phyloP scores from a whole-genome alignment of 2,797 vertebrate species.

The Lepus oiostolus region DNA sequence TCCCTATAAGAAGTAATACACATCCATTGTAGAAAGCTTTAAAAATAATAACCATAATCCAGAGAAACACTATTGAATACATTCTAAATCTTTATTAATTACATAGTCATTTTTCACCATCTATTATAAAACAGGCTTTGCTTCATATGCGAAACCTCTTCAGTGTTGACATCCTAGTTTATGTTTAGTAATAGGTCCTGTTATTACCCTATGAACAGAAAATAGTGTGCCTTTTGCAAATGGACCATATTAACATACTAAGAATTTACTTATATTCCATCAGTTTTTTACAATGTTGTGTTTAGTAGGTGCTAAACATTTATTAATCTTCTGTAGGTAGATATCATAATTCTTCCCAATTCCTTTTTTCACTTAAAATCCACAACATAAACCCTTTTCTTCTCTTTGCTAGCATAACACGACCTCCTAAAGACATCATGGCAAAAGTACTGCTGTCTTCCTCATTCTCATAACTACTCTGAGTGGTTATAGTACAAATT shows the following conservation, averaged over 20 bases:
- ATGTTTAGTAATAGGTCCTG: neutral
- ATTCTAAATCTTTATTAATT: constrained; percentile 41
- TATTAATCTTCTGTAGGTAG: constrained; percentile 2
- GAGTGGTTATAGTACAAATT: neutral
- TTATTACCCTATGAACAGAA: neutral
- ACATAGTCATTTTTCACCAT: neutral
- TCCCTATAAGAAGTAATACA: constrained; percentile 37
- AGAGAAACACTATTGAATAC: constrained; percentile 14
- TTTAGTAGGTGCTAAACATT: neutral
- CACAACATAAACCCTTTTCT: constrained; percentile 27
- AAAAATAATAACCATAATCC: constrained; percentile 26
- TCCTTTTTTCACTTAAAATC: constrained; percentile 8
- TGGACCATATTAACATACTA: neutral
- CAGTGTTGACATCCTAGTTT: neutral
- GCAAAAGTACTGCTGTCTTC: neutral
- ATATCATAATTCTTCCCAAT: neutral
- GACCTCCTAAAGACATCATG: constrained; percentile 66
- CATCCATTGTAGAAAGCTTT: constrained; percentile 19
- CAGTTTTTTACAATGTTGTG: constrained; percentile 27
- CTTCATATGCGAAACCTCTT: neutral
- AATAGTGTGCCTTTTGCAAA: neutral
- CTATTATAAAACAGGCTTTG: neutral
- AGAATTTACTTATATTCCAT: neutral
- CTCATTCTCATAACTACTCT: neutral
- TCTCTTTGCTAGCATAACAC: constrained; percentile 20